Percentiles rank a stretch among this genome's conserved stretches.
Conservation (phyloP, 2,888 invertebrate species). For the Drosophila mimetica region DNA sequence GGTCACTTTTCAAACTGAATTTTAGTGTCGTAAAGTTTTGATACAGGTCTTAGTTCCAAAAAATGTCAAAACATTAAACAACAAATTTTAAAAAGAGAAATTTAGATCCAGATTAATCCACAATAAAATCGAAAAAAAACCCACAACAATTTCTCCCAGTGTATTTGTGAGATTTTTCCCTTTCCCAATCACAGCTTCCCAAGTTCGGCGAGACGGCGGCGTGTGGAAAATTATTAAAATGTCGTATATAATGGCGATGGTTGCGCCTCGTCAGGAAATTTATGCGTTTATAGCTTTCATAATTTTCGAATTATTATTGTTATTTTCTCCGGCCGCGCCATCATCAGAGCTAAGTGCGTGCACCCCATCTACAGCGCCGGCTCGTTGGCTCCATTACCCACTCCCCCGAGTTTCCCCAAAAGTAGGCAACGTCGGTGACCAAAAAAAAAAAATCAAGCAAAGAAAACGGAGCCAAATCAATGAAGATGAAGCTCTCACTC, state of each 20-base stretch:
- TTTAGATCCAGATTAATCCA: too few relatives aligned
- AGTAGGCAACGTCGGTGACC: slow-evolving; percentile 20
- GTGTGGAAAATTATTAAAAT: slow-evolving; percentile 79
- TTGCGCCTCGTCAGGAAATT: slow-evolving; percentile 64
- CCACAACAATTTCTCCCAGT: background rate
- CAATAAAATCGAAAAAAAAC: too few relatives aligned
- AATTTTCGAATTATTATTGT: slow-evolving; percentile 79
- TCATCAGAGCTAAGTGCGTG: slow-evolving; percentile 74
- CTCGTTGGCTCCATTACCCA: slow-evolving; percentile 28
- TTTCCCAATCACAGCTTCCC: slow-evolving; percentile 21
- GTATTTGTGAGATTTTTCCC: slow-evolving; percentile 1
- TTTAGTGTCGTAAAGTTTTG: too few relatives aligned
- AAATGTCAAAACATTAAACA: too few relatives aligned
- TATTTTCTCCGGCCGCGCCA: slow-evolving; percentile 59
- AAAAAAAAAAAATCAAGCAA: background rate
- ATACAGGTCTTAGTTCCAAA: too few relatives aligned
- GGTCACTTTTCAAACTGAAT: too few relatives aligned
- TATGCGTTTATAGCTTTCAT: slow-evolving; percentile 78
- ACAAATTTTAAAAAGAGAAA: too few relatives aligned
- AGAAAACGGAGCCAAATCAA: slow-evolving; percentile 38
- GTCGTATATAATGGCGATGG: slow-evolving; percentile 74
- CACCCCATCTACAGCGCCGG: slow-evolving; percentile 12
- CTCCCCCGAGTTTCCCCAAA: background rate
- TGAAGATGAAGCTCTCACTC: slow-evolving; percentile 6
- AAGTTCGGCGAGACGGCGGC: slow-evolving; percentile 56